These are phyloP conservation scores for Triplophysa dalaica DNA, from an alignment of 2,113 vertebrate species.

Conservation along the genomic window DNA sequence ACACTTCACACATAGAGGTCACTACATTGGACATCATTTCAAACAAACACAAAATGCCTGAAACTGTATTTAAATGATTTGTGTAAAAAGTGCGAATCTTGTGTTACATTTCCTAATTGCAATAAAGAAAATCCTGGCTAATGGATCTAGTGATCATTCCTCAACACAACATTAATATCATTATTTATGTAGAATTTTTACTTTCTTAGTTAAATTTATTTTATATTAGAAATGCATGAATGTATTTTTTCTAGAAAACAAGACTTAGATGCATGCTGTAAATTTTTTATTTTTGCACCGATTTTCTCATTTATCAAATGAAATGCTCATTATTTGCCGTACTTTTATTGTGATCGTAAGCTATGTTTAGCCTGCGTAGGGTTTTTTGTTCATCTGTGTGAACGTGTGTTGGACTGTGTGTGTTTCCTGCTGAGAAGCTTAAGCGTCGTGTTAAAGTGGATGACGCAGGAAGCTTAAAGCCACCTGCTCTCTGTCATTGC, in stretches of 20 bases:
- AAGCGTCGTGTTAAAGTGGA: constrained; percentile 42
- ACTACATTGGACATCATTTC: too few relatives aligned
- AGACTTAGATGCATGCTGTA: too few relatives aligned
- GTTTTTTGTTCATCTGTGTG: background rate
- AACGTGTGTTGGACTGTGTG: constrained; percentile 4
- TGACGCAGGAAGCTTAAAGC: constrained; percentile 33
- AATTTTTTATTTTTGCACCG: background rate
- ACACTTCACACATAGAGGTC: too few relatives aligned
- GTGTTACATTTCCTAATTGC: too few relatives aligned
- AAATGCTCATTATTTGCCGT: background rate
- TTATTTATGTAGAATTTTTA: background rate
- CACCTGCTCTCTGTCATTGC: constrained; percentile 34
- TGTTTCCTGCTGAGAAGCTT: constrained; percentile 43
- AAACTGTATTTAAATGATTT: too few relatives aligned
- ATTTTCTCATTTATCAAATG: background rate
- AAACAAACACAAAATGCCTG: too few relatives aligned
- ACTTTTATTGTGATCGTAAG: constrained; percentile 13
- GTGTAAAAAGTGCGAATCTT: too few relatives aligned
- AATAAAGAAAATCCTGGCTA: too few relatives aligned
- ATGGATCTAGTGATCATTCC: too few relatives aligned
- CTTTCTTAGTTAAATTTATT: background rate
- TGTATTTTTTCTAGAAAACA: background rate
- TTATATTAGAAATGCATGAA: background rate
- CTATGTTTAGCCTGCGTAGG: constrained; percentile 21
- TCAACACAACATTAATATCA: too few relatives aligned